Base-by-base conservation (phyloP, 2,888 invertebrate genomes). In the Hyles lineata region DNA sequence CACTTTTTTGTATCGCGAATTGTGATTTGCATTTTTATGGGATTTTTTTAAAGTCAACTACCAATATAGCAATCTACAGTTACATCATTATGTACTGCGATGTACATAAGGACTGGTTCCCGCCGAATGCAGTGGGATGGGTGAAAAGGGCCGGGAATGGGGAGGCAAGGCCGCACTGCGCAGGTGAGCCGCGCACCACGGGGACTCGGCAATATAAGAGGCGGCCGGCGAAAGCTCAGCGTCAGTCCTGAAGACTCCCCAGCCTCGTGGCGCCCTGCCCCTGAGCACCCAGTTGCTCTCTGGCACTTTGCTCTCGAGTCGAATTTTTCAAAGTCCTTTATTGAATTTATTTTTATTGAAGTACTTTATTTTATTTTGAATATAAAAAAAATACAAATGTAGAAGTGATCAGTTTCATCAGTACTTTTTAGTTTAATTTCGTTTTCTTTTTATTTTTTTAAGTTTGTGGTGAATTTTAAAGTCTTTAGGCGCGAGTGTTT, bases 171-270 rank as follows among this genome's bases (percentile, higher is more conserved):
- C 76, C 76, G 52, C 75, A 80, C 50, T 85, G 90, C 90, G 89
- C 89, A 88, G 83, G 88, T 85, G 79, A 76, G 75, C 75, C 70
- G 81, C 83, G 84, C 84, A 84, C 71, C 70, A 71, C 73, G 78
- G 69, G 67, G 78, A 71, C 73, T 69, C 75, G 73, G 73, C 21
- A 32, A 79, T 83, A 83, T 80, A 81, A 83, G 80, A 77, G 76
- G 73, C 73, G 72, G 72, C 72, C 67, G 23, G 50, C 23, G 17
- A 60, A 73, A 70, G 62, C 74, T 74, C 76, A 79, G 72, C 76
- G 74, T 76, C 72, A 72, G 77, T 79, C 74, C 72, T 77, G 76
- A 43, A 74, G 43, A 23, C 29, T 32, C 32, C 50, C 23, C 71
- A 21, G 74, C n/a, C 52, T 59, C n/a, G 9, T 55, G 55, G 32